Evolutionary conservation across 2,888 invertebrate genomes (phyloP).

Genomic region (Tenthredo notha): DNA sequence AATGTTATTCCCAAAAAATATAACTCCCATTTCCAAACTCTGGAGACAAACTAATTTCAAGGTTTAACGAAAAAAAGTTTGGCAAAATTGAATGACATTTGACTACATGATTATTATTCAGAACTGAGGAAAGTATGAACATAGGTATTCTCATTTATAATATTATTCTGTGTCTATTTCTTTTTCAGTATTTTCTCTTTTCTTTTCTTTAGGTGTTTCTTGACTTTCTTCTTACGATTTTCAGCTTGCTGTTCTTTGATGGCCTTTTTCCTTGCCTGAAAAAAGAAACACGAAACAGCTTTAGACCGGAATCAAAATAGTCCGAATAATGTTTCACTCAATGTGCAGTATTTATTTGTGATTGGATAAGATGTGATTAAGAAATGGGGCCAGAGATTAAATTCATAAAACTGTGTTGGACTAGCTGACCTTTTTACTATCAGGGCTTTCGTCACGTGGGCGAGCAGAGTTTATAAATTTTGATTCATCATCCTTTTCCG

Average conservation of each 20-base stretch:
- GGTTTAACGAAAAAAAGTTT: not conserved
- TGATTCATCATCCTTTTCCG: constrained; percentile 75
- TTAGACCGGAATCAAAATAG: constrained; percentile 52
- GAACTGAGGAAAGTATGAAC: not conserved
- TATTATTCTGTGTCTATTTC: constrained; percentile 63
- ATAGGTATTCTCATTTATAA: not conserved
- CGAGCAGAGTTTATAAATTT: constrained; percentile 85
- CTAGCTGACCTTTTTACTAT: constrained; percentile 85
- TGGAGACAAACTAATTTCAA: not conserved
- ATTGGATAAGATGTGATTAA: constrained; percentile 9
- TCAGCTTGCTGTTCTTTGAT: constrained; percentile 94
- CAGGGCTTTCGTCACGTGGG: constrained; percentile 89
- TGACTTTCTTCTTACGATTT: constrained; percentile 92
- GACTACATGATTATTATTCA: not conserved
- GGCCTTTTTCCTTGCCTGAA: constrained; percentile 89
- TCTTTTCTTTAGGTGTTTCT: constrained; percentile 96
- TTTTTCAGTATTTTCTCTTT: constrained; percentile 85
- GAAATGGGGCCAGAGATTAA: not conserved
- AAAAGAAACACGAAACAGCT: constrained; percentile 33
- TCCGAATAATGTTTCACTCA: constrained; percentile 32
- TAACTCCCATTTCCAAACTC: not conserved
- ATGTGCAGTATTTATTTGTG: not conserved
- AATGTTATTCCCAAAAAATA: not conserved
- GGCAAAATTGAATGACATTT: not conserved
- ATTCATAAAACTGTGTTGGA: constrained; percentile 60